A percentile compares a stretch with the other conserved stretches of the same genome.
Evolutionary conservation across 2,797 vertebrate species (phyloP).

Genomic region (Tolypeutes matacus): DNA sequence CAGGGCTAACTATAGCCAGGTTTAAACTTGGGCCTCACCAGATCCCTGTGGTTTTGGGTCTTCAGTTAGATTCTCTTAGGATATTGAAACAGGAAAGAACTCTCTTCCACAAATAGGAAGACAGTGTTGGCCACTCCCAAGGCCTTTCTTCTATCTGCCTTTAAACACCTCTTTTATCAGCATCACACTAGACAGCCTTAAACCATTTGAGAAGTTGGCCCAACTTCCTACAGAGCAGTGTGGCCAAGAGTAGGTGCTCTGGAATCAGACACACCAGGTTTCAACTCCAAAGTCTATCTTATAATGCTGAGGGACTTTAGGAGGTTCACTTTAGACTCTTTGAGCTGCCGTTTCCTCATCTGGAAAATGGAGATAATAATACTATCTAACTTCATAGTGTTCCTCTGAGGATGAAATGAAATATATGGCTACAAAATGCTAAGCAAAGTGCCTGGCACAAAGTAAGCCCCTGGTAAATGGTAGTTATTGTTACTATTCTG

Average conservation of each 20-base stretch:
- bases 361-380: no score
- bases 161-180: not conserved
- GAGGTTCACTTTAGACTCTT: constrained; percentile 25
- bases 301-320: not conserved
- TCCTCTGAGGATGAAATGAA: constrained; percentile 37
- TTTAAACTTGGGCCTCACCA: constrained; percentile 38
- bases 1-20: not conserved
- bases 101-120: not conserved
- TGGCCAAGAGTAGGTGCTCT: not conserved
- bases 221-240: not conserved
- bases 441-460: not conserved
- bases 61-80: not conserved
- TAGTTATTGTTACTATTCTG: constrained; percentile 40
- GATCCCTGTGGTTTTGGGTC: not conserved
- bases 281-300: constrained; percentile 8
- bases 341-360: constrained; percentile 19
- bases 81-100: constrained; percentile 50
- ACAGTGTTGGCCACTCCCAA: not conserved
- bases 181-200: not conserved
- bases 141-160: constrained; percentile 27
- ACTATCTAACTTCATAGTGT: not conserved
- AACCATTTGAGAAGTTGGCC: constrained; percentile 19
- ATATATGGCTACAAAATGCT: constrained; percentile 16
- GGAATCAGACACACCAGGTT: not conserved
- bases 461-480: constrained; percentile 14